phyloP scores from a whole-genome alignment of 30 jellyfish, hydroid and myxozoan genomes.

The Turritopsis rubra region DNA sequence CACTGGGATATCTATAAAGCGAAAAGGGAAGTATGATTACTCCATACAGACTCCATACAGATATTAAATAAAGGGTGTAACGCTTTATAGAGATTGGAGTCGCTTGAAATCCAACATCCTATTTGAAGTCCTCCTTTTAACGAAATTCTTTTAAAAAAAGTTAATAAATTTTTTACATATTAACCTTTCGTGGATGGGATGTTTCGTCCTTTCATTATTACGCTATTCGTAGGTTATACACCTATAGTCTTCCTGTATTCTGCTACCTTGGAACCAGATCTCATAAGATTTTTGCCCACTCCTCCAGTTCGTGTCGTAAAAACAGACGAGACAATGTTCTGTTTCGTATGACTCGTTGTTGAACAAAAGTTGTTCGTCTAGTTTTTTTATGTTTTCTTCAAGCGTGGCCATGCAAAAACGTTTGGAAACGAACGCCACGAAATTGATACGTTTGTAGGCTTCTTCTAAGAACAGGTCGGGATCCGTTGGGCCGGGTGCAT shows the following conservation, averaged over 20 bases:
- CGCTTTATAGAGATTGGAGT: no score
- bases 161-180: no score
- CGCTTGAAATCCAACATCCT: no score
- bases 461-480: conserved; percentile 50
- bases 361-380: neutral
- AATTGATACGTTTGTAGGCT: conserved; percentile 47
- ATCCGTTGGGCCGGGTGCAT: conserved; percentile 58
- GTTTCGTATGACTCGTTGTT: conserved; percentile 38
- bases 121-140: no score
- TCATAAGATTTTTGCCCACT: conserved; percentile 28
- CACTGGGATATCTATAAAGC: no score
- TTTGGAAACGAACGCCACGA: conserved; percentile 29
- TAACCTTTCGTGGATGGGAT: neutral
- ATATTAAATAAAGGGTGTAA: no score
- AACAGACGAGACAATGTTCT: conserved; percentile 30
- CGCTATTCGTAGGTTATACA: conserved; percentile 10
- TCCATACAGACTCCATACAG: no score
- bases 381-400: conserved; percentile 11
- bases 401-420: conserved; percentile 10
- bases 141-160: no score
- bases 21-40: no score
- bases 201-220: neutral
- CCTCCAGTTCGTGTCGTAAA: conserved; percentile 19
- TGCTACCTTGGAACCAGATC: conserved; percentile 50
- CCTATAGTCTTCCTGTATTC: conserved; percentile 28